phyloP scores from a whole-genome alignment of 2,888 invertebrate species.

The Sympetrum striolatum region DNA sequence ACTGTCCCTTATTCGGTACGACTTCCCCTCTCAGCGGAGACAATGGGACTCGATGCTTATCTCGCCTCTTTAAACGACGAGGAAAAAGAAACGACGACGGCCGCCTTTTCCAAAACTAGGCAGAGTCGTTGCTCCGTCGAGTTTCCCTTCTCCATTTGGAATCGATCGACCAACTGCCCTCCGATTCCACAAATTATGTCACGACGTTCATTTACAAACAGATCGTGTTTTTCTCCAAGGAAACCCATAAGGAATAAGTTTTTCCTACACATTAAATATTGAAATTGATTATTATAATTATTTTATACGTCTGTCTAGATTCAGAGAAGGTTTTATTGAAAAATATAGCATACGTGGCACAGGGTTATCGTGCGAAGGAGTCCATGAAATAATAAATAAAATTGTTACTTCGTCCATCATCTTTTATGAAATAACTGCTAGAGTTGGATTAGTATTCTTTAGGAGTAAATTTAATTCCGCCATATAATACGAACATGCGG shows the following conservation, averaged over 20 bases:
- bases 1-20: background rate
- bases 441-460: no score
- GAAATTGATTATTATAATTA: no score
- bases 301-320: no score
- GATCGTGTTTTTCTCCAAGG: background rate
- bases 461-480: no score
- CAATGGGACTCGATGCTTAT: background rate
- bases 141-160: background rate
- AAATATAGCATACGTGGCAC: no score
- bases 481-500: no score
- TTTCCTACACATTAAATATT: no score
- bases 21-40: background rate
- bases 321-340: no score
- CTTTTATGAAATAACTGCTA: no score
- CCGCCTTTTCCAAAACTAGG: background rate
- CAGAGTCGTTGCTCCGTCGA: background rate
- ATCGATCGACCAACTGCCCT: background rate
- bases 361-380: no score
- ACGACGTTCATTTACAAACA: background rate
- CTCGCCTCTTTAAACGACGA: background rate
- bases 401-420: no score
- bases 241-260: background rate
- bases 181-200: background rate
- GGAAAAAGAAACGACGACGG: background rate
- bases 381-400: no score